Base-by-base conservation (phyloP, 2,113 vertebrate genomes). In the Pantherophis guttatus region DNA sequence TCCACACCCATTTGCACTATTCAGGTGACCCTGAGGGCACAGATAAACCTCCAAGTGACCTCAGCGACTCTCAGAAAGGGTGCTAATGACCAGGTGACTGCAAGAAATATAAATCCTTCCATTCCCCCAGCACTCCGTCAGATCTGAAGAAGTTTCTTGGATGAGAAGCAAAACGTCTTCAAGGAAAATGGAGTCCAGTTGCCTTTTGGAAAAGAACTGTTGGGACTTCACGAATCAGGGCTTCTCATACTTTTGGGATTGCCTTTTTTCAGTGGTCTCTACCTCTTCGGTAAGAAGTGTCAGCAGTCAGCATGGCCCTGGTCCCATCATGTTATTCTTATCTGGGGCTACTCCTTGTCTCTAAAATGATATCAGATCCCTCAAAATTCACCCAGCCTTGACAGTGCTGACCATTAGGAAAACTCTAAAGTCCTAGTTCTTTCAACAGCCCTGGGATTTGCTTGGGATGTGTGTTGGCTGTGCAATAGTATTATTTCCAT, bases 251-350 rank as follows among this genome's bases (percentile, higher is more conserved):
- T 17, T 75, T 75, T 17, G 6, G 29, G n/a, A 33, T 8, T 33
- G n/a, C 15, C 70, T 33, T 33, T 33, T 13, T 33, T 15, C 65
- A 33, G n/a, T 17, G 13, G 13, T 75, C 13, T 75, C 12, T 2
- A 8, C n/a, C n/a, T 33, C 2, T 75, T 2, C 1, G 0, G 70
- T 2, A 33, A 75, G 65, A 33, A 33, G 5, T 17, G 13, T 1
- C 29, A 75, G 65, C 12, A 13, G 13, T 6, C 0, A 75, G 29
- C 65, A 17, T 33, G n/a, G 13, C n/a, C 65, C 13, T 33, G n/a
- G 6, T 75, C 6, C 13, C 65, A 75, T 33, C 13, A 8, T 75
- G 12, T 75, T 33, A 33, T 15, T n/a, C 65, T 75, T 75, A 1
- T 75, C 65, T 75, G 65, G 65, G 13, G 6, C 9, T 65, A 65